A percentile compares a stretch with the other conserved stretches of the same genome.
These are phyloP conservation scores for Halcyon smyrnensis DNA, from an alignment of 2,797 vertebrate species.

Conservation along the genomic window DNA sequence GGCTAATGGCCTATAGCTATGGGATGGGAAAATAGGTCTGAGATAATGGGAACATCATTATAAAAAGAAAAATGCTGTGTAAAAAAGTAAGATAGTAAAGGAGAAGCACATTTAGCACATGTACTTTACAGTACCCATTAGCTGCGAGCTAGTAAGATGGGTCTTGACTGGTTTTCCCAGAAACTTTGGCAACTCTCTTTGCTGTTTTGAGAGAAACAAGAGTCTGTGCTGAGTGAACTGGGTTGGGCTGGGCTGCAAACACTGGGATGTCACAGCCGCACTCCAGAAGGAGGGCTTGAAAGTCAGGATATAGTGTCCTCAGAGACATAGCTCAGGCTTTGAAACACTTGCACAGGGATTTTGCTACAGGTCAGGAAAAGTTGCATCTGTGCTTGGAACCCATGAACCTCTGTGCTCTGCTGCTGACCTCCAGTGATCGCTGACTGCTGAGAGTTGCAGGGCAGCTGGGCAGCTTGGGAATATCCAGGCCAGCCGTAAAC, in stretches of 20 bases:
- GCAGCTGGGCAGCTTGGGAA: constrained; percentile 16
- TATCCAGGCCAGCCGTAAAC: neutral
- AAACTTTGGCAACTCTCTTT: constrained; percentile 40
- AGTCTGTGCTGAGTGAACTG: neutral
- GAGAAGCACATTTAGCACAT: constrained; percentile 42
- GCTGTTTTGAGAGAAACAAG: constrained; percentile 59
- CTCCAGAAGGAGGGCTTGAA: neutral
- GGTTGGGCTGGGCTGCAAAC: neutral
- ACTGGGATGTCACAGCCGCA: rapidly evolving
- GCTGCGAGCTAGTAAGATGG: constrained; percentile 42
- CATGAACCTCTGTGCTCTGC: neutral
- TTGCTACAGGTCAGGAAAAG: neutral
- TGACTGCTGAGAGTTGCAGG: rapidly evolving
- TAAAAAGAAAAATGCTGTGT: constrained; percentile 44
- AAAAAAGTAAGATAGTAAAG: constrained; percentile 56
- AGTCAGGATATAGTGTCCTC: neutral
- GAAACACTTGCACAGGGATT: neutral
- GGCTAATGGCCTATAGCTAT: constrained; percentile 40
- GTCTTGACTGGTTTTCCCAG: constrained; percentile 63
- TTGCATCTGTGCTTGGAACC: rapidly evolving
- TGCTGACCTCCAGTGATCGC: neutral
- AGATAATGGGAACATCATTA: constrained; percentile 59
- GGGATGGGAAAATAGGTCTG: constrained; percentile 53
- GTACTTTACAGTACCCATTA: constrained; percentile 24
- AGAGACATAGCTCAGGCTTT: neutral